Base-by-base conservation (phyloP, 1,140 invertebrate genomes). In the Nasonia longicornis region DNA sequence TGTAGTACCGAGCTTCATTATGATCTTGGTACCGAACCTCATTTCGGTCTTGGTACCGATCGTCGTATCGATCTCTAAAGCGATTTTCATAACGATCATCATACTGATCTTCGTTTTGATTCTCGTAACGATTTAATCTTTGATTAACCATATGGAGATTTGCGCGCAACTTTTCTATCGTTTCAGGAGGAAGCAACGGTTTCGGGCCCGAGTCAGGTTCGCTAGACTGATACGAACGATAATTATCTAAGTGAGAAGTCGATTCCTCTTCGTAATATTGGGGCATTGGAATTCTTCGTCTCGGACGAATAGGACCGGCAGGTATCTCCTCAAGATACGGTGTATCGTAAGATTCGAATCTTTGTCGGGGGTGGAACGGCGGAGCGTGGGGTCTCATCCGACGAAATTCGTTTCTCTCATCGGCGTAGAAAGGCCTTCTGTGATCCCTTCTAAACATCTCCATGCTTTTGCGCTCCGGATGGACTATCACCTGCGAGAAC, bases 401-500 rank as follows among this genome's bases (percentile, higher is more conserved):
- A 38, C 63, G 64, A 26, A 66, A 67, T 16, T 67, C 14, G 14
- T 16, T 77, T 67, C 64, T 67, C 22, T 26, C 10, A 31, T 31
- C 64, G 22, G 29, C 26, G 64, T 52, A 14, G 29, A 70, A 70
- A 31, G 22, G 38, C 48, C 42, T 35, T 35, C 69, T 8, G 2
- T 26, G 48, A 22, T 71, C 69, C 31, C 31, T 71, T 58, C n/a
- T 48, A 11, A 42, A 38, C 12, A 72, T 71, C 20, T 70, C 69
- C 67, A 78, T 71, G 16, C 38, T 58, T 35, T 22, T 22, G 20
- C 26, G 29, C 26, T 71, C 12, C n/a, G 38, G 16, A 35, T 22
- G 58, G 14, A 6, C 29, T 79, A 71, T 26, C 3, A 79, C 78
- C 78, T 73, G 77, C 22, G 35, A 35, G 70, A 79, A 79, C 70